Base-by-base conservation (phyloP, 2,797 vertebrate genomes). In the Percopsis omiscomaycus region DNA sequence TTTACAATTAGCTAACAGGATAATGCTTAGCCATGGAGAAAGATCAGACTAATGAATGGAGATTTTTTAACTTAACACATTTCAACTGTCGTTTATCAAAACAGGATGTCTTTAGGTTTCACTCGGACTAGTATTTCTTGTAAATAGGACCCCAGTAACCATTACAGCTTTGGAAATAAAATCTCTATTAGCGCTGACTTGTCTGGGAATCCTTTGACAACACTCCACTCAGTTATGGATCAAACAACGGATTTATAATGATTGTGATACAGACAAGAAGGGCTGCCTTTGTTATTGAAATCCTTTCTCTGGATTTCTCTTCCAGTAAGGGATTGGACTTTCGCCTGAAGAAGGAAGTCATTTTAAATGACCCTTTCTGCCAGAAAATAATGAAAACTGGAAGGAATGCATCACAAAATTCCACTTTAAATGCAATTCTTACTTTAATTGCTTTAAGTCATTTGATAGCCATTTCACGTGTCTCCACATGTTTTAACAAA, bases 361-460 rank as follows among this genome's bases (percentile, higher is more conserved):
- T 71, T 79, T 77, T 27, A 68, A 80, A 68, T 58, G 11, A 22
- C 29, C 49, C 57, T 79, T 81, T 81, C 67, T 37, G 51, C 66
- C 69, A 44, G 59, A 77, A 72, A 58, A 74, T 84, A 72, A 70
- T 59, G 27, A 61, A 70, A 78, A 65, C 30, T 5, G 45, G 53
- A 45, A 45, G 50, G 66, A 68, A 45, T 58, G 58, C 78, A 71
- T 72, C 54, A 64, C 53, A 48, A 61, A 29, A 45, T 22, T 44
- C 9, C 12, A 22, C 22, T 22, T 22, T 15, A 56, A 58, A 55
- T 54, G 59, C 52, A 66, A 57, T 74, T 77, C 74, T 84, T 70
- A 78, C 56, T 61, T 48, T 66, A 52, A 63, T 61, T 30, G 75
- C 52, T 79, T 83, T 30, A 64, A 65, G 75, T 82, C 80, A 79